A percentile compares a stretch with the other conserved stretches of the same genome.
Evolutionary conservation across 2,797 vertebrate genomes (phyloP).

Genomic region (Clamator glandarius): DNA sequence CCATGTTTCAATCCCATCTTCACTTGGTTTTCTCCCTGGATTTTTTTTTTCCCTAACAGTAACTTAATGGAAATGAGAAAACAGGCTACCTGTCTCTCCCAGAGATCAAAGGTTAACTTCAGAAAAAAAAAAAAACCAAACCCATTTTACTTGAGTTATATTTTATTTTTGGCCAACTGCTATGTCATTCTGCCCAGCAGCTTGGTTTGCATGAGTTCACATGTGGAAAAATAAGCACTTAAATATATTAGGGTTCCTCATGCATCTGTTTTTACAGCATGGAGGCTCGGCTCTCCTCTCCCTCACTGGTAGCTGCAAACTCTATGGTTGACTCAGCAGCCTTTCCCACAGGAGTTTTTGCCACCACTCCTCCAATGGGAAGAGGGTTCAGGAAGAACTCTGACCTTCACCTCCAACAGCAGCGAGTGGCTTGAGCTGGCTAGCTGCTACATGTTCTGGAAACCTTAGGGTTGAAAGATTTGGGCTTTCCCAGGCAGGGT

Average conservation of each 20-base stretch:
- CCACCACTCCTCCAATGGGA: neutral
- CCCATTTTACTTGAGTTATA: neutral
- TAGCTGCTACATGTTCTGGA: constrained; percentile 30
- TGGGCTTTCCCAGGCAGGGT: constrained; percentile 12
- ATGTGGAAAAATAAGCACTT: constrained; percentile 62
- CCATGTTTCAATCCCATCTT: neutral
- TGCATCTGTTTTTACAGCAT: constrained; percentile 37
- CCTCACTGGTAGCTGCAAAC: neutral
- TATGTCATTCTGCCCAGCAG: constrained; percentile 52
- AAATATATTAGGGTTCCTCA: constrained; percentile 33
- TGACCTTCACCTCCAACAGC: constrained; percentile 34
- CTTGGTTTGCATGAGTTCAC: constrained; percentile 64
- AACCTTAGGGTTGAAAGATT: constrained; percentile 17
- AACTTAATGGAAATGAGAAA: neutral
- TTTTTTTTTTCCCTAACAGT: neutral
- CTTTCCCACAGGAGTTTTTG: constrained; percentile 49
- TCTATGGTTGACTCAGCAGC: constrained; percentile 57
- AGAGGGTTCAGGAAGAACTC: constrained; percentile 29
- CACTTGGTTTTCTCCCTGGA: neutral
- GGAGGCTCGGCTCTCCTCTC: constrained; percentile 27
- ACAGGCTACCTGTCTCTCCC: neutral
- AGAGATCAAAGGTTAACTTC: neutral
- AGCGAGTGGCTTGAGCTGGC: neutral
- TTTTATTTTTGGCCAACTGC: constrained; percentile 49
- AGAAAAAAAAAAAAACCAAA: neutral